These are phyloP conservation scores for Eudyptes chrysolophus DNA, from an alignment of 2,113 vertebrate species.

Conservation along the genomic window DNA sequence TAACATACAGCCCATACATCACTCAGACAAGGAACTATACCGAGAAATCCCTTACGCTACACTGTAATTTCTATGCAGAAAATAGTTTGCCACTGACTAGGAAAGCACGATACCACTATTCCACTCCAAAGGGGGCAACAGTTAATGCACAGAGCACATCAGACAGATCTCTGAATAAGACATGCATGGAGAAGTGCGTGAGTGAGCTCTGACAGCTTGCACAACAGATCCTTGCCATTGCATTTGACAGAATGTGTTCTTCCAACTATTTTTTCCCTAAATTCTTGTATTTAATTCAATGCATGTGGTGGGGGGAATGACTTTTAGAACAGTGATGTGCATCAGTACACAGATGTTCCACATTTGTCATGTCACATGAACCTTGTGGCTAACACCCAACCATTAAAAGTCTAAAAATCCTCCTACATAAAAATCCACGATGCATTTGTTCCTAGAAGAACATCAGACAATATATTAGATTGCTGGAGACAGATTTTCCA, in stretches of 20 bases:
- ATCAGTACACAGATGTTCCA: constrained; percentile 61
- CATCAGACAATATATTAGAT: neutral
- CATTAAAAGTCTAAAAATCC: constrained; percentile 13
- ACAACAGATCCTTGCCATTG: constrained; percentile 12
- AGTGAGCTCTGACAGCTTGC: neutral
- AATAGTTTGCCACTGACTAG: neutral
- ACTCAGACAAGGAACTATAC: neutral
- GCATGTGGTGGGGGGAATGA: constrained; percentile 29
- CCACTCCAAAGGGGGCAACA: neutral
- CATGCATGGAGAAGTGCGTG: neutral
- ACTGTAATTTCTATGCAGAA: neutral
- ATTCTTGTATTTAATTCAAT: constrained; percentile 53
- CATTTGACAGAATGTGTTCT: constrained; percentile 1
- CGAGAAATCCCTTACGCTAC: neutral
- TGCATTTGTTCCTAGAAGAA: constrained; percentile 50
- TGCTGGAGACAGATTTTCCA: neutral
- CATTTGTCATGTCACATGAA: constrained; percentile 53
- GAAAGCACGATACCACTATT: neutral
- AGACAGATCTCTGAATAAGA: neutral
- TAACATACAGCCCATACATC: neutral
- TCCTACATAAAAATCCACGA: constrained; percentile 48
- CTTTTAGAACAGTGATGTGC: constrained; percentile 22
- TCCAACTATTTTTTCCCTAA: constrained; percentile 24
- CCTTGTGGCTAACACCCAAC: constrained; percentile 28
- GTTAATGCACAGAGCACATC: neutral